These are phyloP conservation scores for Heptranchias perlo DNA, from an alignment of 2,113 vertebrate genomes.

Conservation along the genomic window DNA sequence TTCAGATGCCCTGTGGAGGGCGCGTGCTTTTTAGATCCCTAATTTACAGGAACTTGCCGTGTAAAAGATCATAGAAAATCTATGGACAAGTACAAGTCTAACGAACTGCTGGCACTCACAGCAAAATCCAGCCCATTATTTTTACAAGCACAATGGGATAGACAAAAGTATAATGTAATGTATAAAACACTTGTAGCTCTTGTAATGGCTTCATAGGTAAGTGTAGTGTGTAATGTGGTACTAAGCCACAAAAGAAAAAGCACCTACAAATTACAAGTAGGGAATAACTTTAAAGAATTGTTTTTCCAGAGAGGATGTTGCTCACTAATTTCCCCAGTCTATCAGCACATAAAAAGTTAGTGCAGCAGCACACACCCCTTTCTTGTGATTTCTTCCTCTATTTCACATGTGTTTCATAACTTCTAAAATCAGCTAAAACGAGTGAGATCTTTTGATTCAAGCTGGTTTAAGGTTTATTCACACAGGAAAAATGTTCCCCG, in stretches of 20 bases:
- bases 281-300: not conserved
- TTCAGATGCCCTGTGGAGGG: too few species aligned
- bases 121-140: too few species aligned
- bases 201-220: not conserved
- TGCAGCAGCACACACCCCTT: not conserved
- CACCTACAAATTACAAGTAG: not conserved
- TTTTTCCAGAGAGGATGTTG: not conserved
- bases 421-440: not conserved
- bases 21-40: too few species aligned
- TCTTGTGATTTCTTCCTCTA: not conserved
- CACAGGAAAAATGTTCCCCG: not conserved
- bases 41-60: too few species aligned
- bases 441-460: not conserved
- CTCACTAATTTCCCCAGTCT: not conserved
- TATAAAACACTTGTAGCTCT: not conserved
- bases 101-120: too few species aligned
- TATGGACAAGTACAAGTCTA: too few species aligned
- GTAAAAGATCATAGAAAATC: too few species aligned
- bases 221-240: not conserved
- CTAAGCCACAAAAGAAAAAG: not conserved
- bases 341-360: not conserved
- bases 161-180: not conserved
- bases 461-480: not conserved
- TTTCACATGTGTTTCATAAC: not conserved
- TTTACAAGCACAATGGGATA: not conserved